These are phyloP conservation scores for Conchocele bisecta DNA, from an alignment of 2,888 invertebrate species.

Conservation along the genomic window DNA sequence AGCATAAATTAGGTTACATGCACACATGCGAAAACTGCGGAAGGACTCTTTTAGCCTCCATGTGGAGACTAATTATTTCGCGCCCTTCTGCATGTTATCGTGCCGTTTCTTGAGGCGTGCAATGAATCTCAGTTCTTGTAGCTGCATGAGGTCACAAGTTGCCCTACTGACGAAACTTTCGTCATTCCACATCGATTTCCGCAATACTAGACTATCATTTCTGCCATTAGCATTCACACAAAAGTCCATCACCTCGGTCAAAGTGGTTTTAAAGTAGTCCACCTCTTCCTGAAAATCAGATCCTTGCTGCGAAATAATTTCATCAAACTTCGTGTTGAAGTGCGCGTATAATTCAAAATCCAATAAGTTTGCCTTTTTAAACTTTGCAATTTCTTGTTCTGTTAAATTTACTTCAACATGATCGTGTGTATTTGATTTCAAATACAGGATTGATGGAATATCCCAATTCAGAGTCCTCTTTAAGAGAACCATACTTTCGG, in stretches of 20 bases:
- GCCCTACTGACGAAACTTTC: slow-evolving; percentile 8
- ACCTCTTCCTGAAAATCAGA: slow-evolving; percentile 43
- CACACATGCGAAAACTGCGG: no score
- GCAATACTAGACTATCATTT: neutral
- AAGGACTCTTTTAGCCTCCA: no score
- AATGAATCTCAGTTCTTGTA: slow-evolving; percentile 28
- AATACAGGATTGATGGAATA: slow-evolving; percentile 32
- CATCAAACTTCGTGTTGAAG: slow-evolving; percentile 29
- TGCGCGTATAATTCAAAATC: slow-evolving; percentile 41
- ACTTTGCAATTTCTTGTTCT: slow-evolving; percentile 27
- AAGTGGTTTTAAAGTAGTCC: slow-evolving; percentile 25
- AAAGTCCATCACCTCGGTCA: slow-evolving; percentile 8
- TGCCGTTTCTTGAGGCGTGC: slow-evolving; percentile 16
- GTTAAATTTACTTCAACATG: slow-evolving; percentile 29
- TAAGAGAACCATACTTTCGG: slow-evolving; percentile 37
- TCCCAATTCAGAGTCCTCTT: slow-evolving; percentile 34
- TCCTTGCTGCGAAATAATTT: slow-evolving; percentile 3
- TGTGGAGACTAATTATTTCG: no score
- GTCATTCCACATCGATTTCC: slow-evolving; percentile 33
- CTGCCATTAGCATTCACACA: slow-evolving; percentile 14
- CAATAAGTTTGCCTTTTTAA: slow-evolving; percentile 43
- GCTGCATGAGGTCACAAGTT: slow-evolving; percentile 43
- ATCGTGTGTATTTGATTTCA: slow-evolving; percentile 33
- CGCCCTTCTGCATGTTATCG: no score
- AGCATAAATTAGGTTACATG: no score